These are phyloP conservation scores for Pseudachorutes palmiensis DNA, from an alignment of 1,140 invertebrate species.

Conservation along the genomic window DNA sequence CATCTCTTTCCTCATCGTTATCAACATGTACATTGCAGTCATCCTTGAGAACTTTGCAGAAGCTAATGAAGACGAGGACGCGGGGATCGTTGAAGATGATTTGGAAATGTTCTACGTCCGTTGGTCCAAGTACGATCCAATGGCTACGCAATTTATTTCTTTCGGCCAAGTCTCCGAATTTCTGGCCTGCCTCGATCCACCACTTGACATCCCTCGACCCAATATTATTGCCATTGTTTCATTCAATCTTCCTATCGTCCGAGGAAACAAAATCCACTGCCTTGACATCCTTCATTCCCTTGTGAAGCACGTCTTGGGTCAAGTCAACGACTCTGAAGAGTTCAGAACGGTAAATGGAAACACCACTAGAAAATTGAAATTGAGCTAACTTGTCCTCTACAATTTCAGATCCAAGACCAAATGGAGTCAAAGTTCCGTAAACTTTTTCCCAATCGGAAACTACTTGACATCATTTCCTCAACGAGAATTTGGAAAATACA, in stretches of 20 bases:
- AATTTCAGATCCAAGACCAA: conserved; percentile 61
- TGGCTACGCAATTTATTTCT: conserved; percentile 90
- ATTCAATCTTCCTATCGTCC: conserved; percentile 90
- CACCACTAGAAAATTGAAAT: too few species aligned
- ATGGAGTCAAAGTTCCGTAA: conserved; percentile 95
- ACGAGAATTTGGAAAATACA: conserved; percentile 91
- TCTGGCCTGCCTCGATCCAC: conserved; percentile 85
- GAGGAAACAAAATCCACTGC: conserved; percentile 92
- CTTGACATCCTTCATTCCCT: conserved; percentile 87
- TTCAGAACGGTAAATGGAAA: conserved; percentile 70
- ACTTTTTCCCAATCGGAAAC: conserved; percentile 87
- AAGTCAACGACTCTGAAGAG: conserved; percentile 89
- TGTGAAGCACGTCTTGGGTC: conserved; percentile 84
- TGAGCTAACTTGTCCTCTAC: neutral
- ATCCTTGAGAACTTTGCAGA: conserved; percentile 96
- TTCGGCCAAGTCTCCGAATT: conserved; percentile 89
- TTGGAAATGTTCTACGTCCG: conserved; percentile 95
- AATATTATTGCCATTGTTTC: conserved; percentile 90
- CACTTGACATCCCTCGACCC: conserved; percentile 78
- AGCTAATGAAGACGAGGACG: conserved; percentile 92
- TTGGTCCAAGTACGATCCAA: conserved; percentile 95
- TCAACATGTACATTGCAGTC: conserved; percentile 98
- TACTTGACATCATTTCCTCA: conserved; percentile 85
- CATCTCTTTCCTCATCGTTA: conserved; percentile 93
- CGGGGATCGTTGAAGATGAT: conserved; percentile 93